Base-by-base conservation (phyloP, 2,797 vertebrate species). In the Chloroceryle amazona region DNA sequence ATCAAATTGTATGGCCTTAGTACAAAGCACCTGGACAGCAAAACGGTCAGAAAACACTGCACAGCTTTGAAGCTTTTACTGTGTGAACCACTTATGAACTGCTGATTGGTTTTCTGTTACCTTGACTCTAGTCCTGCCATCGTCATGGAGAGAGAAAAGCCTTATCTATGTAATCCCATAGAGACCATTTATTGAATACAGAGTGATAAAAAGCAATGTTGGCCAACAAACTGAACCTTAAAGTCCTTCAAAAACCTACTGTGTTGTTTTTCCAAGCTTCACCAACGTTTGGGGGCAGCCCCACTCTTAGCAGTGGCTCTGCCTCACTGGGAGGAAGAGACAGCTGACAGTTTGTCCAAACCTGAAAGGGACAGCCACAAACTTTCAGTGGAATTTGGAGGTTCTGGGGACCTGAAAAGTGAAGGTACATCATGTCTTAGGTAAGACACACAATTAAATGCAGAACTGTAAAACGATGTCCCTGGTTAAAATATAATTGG, bases 141-240 rank as follows among this genome's bases (percentile, higher is more conserved):
- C n/a, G 3, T 0, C 1, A 0, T 6, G 29, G 19, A 25, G 49
- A 44, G 22, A 65, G 15, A 62, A 62, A 35, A 85, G 47, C 54
- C 68, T 62, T 35, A 47, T 8, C 57, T 66, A 0, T 37, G 44
- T 29, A 51, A 17, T 28, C 22, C 31, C 60, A 47, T 46, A 66
- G 31, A 41, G 44, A 29, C 25, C 62, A 15, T 31, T 73, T 21
- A 37, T 3, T 70, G 39, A 62, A 52, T 22, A 28, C 6, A 10
- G 52, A 39, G 31, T 21, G 58, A 61, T 2, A 39, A 37, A 47
- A 60, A 51, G 61, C 58, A 75, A 54, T 16, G 11, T 28, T 61
- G 63, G 66, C 46, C 35, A 35, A n/a, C 21, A 76, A 63, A 37
- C 33, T 11, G 51, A 86, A 49, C 51, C 33, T 78, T 37, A 16